These are phyloP conservation scores for Anguilla megastoma DNA, from an alignment of 2,797 vertebrate species.

Conservation along the genomic window DNA sequence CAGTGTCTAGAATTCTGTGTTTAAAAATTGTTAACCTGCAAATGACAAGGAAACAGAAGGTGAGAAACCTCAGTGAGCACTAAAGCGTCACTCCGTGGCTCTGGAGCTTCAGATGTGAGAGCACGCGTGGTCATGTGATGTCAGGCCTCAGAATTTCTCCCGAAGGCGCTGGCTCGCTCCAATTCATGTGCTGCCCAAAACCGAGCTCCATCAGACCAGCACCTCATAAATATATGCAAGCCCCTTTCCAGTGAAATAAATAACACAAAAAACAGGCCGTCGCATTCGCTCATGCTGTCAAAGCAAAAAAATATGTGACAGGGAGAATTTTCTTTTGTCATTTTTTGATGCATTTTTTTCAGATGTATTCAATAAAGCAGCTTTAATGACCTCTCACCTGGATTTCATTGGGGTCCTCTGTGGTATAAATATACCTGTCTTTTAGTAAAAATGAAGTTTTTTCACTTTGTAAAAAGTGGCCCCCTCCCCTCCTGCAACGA, in stretches of 20 bases:
- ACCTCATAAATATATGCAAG: not conserved
- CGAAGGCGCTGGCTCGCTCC: not conserved
- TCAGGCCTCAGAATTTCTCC: not conserved
- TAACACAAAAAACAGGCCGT: not conserved
- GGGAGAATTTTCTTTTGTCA: not conserved
- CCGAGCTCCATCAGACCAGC: not conserved
- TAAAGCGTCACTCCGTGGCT: not conserved
- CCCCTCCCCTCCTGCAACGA: not conserved
- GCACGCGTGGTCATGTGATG: not conserved
- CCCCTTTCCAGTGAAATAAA: not conserved
- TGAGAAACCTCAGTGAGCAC: not conserved
- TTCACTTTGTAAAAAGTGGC: not conserved
- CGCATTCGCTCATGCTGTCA: not conserved
- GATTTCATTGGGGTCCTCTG: not conserved
- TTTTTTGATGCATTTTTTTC: not conserved
- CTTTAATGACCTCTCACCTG: not conserved
- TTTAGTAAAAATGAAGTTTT: not conserved
- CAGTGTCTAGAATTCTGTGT: not conserved
- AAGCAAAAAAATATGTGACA: not conserved
- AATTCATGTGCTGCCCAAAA: not conserved
- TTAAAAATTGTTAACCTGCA: not conserved
- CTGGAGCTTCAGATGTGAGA: not conserved
- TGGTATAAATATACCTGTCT: not conserved
- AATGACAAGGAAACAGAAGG: slow-evolving; percentile 16
- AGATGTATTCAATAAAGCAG: not conserved